Percentiles rank a stretch among this genome's conserved stretches.
phyloP scores from a whole-genome alignment of 2,113 vertebrate species.

The Suncus etruscus region DNA sequence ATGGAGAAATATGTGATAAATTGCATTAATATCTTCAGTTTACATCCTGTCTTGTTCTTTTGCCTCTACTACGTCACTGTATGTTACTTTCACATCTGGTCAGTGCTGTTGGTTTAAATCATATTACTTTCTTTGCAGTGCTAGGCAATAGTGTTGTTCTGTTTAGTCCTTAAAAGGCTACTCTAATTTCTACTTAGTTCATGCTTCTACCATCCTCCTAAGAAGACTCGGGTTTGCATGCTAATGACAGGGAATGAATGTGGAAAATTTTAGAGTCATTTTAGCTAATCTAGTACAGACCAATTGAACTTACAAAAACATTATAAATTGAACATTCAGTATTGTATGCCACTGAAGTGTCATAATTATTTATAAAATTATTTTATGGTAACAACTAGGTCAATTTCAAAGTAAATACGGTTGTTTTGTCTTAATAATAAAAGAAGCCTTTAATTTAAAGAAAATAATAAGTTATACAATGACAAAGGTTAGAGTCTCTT shows the following conservation, averaged over 20 bases:
- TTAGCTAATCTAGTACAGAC: background rate
- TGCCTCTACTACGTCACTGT: background rate
- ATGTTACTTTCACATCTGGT: accelerated
- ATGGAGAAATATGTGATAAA: background rate
- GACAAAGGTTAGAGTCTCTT: background rate
- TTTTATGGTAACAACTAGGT: background rate
- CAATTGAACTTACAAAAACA: background rate
- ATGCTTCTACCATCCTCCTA: background rate
- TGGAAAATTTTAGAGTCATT: background rate
- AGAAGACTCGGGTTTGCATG: background rate
- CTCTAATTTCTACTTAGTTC: background rate
- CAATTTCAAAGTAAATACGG: background rate
- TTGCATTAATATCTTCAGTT: background rate
- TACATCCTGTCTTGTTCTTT: background rate
- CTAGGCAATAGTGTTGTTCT: background rate
- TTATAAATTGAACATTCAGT: background rate
- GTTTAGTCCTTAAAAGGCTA: background rate
- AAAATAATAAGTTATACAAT: background rate
- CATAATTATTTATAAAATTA: background rate
- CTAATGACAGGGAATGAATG: background rate
- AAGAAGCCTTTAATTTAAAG: background rate
- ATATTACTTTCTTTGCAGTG: background rate
- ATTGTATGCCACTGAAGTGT: background rate
- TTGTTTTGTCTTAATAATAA: background rate
- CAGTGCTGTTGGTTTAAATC: background rate